Base-by-base conservation (phyloP, 2,113 vertebrate species). In the Nanorana parkeri region DNA sequence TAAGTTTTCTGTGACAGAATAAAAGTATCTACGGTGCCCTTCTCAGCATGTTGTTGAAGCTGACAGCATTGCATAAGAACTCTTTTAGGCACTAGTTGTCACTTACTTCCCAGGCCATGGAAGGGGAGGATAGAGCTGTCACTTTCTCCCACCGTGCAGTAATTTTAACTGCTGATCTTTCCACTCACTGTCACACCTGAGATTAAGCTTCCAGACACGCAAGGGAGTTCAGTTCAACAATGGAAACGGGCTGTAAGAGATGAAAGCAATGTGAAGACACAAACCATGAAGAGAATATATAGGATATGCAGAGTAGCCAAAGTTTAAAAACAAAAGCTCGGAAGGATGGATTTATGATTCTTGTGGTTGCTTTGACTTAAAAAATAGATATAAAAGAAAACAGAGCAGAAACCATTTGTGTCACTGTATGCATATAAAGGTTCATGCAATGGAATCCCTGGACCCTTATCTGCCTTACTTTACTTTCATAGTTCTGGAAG, bases 91-190 rank as follows among this genome's bases (percentile, higher is more conserved):
- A 61, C 58, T 81, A 24, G 58, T 51, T 83, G 80, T 76, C 80
- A 83, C 76, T 75, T 83, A 73, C 71, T 83, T 83, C 80, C 58
- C 71, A 76, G 21, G 80, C 26, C 64, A 63, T 68, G 64, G 80
- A 64, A 83, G 80, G 80, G 80, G 72, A 83, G 80, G 80, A 75
- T 56, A 61, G 72, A 83, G 52, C 80, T 83, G 80, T 83, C 80
- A 75, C 72, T 75, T 83, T 65, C 72, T 83, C 80, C 71, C 32
- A 83, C 80, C 52, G 66, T 76, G 80, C 52, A 76, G 63, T 76
- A 24, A 83, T 76, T 67, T 83, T 73, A 83, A 58, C 63, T 83
- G 54, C 80, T 76, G 64, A 83, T 75, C 72, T 83, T 76, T 76
- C 66, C 71, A 75, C 69, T 83, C 80, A 76, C 21, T 82, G 80